Base-by-base conservation (phyloP, 2,888 invertebrate genomes). In the Drosophila paramelanica region DNA sequence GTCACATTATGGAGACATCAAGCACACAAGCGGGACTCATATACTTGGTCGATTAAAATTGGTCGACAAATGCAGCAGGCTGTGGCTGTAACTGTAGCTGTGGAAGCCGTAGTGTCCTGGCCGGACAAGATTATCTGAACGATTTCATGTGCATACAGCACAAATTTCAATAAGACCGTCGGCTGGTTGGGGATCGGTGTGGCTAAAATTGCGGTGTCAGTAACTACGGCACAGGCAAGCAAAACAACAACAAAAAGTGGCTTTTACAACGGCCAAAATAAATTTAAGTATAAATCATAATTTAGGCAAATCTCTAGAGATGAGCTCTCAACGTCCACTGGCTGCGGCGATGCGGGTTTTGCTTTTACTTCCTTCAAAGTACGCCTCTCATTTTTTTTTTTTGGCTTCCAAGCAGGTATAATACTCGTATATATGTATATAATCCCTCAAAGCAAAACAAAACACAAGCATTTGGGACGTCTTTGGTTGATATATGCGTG, bases 251-350 rank as follows among this genome's bases (percentile, higher is more conserved):
- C 14, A 47, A 67, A 66, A 66, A 59, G 75, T 67, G 59, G 45
- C 57, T 57, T 66, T 49, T 50, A 31, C 56, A 43, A 13, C 33
- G 39, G 56, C 59, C 53, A 71, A 73, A 69, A 74, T 69, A 73
- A 76, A 85, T 73, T 73, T 64, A 73, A 61, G 71, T 81, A 85
- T 88, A 85, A 85, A 85, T 85, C 88, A 85, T 88, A 85, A 85
- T 88, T 88, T 85, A 83, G 88, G 72, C 79, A 83, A 88, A 81
- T 85, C 85, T 85, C 85, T 67, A 57, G 85, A 83, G 85, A 85
- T 85, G 86, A 88, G 86, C 86, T 81, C 79, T 82, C 85, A 79
- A 73, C 81, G 69, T 74, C 53, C 61, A 49, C 68, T 62, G 62
- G 49, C 27, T 31, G 50, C 45, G 52, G 52, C 45, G 57, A 41